A percentile compares a stretch with the other conserved stretches of the same genome.
Evolutionary conservation across 2,888 invertebrate genomes (phyloP).

Genomic region (Hipparchia semele): DNA sequence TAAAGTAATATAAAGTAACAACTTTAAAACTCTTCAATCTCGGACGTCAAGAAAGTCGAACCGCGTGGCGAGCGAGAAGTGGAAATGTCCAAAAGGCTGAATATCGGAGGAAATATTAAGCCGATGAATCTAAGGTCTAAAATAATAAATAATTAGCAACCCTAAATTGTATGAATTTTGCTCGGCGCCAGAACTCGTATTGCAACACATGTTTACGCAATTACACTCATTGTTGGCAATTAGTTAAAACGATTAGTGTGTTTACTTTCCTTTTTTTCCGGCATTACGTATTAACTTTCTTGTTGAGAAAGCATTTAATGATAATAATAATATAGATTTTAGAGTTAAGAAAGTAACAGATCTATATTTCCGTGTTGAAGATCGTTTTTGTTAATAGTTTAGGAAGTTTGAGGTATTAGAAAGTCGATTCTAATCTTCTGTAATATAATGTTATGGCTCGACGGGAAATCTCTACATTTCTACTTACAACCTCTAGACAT

Average conservation of each 20-base stretch:
- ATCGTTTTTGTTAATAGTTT: slow-evolving; percentile 1
- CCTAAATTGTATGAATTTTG: slow-evolving; percentile 36
- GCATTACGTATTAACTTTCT: slow-evolving; percentile 27
- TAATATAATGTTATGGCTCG: neutral
- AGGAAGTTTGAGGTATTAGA: slow-evolving; percentile 5
- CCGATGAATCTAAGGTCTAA: too few relatives aligned
- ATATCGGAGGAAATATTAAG: too few relatives aligned
- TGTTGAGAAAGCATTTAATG: slow-evolving; percentile 1
- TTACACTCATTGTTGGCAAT: slow-evolving; percentile 37
- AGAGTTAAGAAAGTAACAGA: slow-evolving; percentile 7
- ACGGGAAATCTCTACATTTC: slow-evolving; percentile 5
- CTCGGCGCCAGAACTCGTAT: slow-evolving; percentile 34
- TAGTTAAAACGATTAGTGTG: slow-evolving; percentile 33
- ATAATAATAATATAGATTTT: too few relatives aligned
- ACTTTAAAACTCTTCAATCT: too few relatives aligned
- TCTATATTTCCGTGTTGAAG: slow-evolving; percentile 14
- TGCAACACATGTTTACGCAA: slow-evolving; percentile 39
- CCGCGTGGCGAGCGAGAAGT: too few relatives aligned
- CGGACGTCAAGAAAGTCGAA: too few relatives aligned
- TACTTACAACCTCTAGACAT: neutral
- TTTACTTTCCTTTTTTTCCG: slow-evolving; percentile 35
- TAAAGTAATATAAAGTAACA: too few relatives aligned
- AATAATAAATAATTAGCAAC: neutral
- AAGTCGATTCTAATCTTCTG: slow-evolving; percentile 12
- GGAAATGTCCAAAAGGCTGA: too few relatives aligned